These are phyloP conservation scores for Tiliacea aurago DNA, from an alignment of 2,888 invertebrate species.

Conservation along the genomic window DNA sequence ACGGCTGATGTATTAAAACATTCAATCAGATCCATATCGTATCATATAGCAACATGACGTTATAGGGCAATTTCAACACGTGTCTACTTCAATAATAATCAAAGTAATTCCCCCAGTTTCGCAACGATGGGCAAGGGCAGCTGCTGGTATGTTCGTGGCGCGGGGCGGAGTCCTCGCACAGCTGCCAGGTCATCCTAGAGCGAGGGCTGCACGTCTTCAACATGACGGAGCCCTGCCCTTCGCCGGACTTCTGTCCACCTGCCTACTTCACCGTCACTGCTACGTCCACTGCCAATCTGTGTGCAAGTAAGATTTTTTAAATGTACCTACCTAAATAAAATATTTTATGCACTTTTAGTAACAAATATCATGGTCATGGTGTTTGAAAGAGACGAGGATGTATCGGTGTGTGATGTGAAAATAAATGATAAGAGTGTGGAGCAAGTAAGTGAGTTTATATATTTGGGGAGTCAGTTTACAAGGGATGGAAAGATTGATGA, in stretches of 20 bases:
- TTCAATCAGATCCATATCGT: neutral
- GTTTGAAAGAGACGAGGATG: no score
- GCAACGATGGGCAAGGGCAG: constrained; percentile 88
- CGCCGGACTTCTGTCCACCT: constrained; percentile 87
- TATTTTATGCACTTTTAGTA: neutral
- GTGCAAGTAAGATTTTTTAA: constrained; percentile 89
- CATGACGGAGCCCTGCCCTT: constrained; percentile 86
- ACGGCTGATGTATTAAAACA: no score
- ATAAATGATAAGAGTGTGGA: no score
- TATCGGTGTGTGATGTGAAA: no score
- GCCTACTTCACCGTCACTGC: constrained; percentile 88
- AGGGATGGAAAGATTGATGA: no score
- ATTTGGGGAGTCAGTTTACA: no score
- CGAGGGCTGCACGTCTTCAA: constrained; percentile 86
- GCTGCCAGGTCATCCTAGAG: constrained; percentile 87
- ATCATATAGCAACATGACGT: neutral
- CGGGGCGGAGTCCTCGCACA: constrained; percentile 82
- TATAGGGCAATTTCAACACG: neutral
- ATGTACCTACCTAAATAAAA: neutral
- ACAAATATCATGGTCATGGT: no score
- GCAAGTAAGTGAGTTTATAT: no score
- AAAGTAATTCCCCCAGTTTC: constrained; percentile 79
- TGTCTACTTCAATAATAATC: neutral
- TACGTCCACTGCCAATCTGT: constrained; percentile 88
- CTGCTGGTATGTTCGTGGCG: constrained; percentile 91